Evolutionary conservation across 2,797 vertebrate species (phyloP).

Genomic region (Philypnodon macrostomus): DNA sequence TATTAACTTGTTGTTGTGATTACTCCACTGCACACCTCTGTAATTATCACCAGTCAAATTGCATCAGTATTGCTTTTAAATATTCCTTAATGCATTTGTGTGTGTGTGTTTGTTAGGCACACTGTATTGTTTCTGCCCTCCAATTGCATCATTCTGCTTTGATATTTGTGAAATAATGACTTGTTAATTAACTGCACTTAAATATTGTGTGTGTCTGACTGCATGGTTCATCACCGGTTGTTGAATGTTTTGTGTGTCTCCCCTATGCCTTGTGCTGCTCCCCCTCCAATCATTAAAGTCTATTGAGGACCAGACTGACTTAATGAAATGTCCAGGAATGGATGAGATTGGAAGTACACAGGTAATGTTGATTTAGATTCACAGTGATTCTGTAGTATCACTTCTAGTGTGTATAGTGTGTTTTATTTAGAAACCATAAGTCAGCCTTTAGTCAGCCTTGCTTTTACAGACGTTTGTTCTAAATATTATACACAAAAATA

Average conservation of each 20-base stretch:
- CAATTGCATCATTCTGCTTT: constrained; percentile 41
- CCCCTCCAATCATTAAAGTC: constrained; percentile 81
- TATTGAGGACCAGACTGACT: constrained; percentile 85
- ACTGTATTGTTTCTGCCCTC: constrained; percentile 33
- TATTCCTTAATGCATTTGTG: constrained; percentile 20
- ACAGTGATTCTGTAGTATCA: constrained; percentile 15
- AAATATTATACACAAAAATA: no score
- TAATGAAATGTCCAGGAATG: constrained; percentile 84
- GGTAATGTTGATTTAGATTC: constrained; percentile 76
- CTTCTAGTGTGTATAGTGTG: no score
- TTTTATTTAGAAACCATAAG: no score
- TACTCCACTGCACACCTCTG: constrained; percentile 10
- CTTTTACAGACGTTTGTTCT: no score
- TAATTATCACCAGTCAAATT: constrained; percentile 25
- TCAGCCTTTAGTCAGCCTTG: no score
- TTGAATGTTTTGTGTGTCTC: constrained; percentile 60
- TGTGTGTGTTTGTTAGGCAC: constrained; percentile 38
- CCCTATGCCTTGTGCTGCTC: constrained; percentile 56
- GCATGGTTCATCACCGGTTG: constrained; percentile 68
- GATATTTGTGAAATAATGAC: constrained; percentile 46
- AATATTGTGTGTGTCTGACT: constrained; percentile 65
- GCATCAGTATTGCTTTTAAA: constrained; percentile 32
- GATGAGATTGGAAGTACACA: constrained; percentile 83
- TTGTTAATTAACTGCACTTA: constrained; percentile 59
- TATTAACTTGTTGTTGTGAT: constrained; percentile 33